Evolutionary conservation across 2,113 vertebrate species (phyloP), one percentile per base, ranked within the genome.

Genomic region (Cyphomyrus discorhynchus): DNA sequence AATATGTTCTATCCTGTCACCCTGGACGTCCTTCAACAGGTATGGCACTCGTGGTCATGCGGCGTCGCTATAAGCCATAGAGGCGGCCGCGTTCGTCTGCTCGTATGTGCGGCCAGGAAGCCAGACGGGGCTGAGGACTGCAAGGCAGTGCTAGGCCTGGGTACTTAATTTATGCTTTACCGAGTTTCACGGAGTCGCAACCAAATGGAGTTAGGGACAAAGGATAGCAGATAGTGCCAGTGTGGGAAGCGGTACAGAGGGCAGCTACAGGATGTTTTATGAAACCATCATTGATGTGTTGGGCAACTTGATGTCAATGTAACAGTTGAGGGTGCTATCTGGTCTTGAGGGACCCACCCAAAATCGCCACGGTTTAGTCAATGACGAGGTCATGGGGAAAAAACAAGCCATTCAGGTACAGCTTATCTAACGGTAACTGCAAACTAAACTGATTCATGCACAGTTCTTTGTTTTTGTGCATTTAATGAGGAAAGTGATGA

Each of bases 1-100:
- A 99, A 99, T 93, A 99, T 99, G 98, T 99, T 99, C 94, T 99
- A 99, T 93, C 98, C 98, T 0, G 98, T 99, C 89, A 99, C 98
- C 11, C 95, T 99, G 94, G 98, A 99, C 91, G 98, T 99, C 93
- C 97, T 99, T 91, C 98, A 99, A 95, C 98, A 99, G 97, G 98
- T 99, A 95, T 52, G 21, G n/a, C 39, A 21, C n/a, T 15, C 3
- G 4, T 50, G 42, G 11, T 42, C 13, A 7, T 42, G 31, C 17
- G 15, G 17, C 2, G 13, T 19, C 5, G 3, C 35, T 42, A 19
- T 42, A 11, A 31, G 17, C 0, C 1, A 19, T 17, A 42, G 31
- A 74, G 70, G 70, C 15, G 35, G 31, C 31, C 5, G 21, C 50
- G 66, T 53, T 24, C 70, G 82, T 62, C 15, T 80, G 31, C 39